Evolutionary conservation across 64 coral and sea anemone species (phyloP), one percentile per base, ranked within the genome.

Genomic region (Porites lutea): DNA sequence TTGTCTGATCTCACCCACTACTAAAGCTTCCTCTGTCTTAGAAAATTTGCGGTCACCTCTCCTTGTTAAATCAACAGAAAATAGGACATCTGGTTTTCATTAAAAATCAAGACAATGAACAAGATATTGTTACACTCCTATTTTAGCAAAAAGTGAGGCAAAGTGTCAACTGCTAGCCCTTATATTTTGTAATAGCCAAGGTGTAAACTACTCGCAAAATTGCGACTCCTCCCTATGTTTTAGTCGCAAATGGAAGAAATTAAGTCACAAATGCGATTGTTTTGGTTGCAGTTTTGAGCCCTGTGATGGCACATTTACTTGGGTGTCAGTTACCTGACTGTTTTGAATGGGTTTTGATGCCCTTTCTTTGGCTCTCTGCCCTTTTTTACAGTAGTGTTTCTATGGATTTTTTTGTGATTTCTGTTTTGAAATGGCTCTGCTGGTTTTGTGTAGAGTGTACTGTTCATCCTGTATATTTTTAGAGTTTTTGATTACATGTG

Each of bases 11-110:
- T 73, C 71, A 73, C 71, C 44, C 3, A 43, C 71, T 3, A 73
- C 71, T 6, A 93, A 63, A 3, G 83, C 72, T 93, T 93, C 74
- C 18, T 82, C 18, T 22, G 82, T 93, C 58, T 81, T 12, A 0
- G 78, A 81, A 4, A 13, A 81, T 13, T 61, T 14, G 5, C 20
- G 15, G 19, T 59, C 22, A 53, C 75, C 83, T 79, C 71, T 37
- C 57, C 77, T 16, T 13, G 71, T 86, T 43, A 92, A 19, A 54
- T 15, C 89, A 23, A 79, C 23, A 48, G 71, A 4, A 79, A 83
- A 84, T 12, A 67, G 79, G 20, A 69, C 73, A 8, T 72, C 79
- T 16, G 82, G 47, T 37, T 37, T 37, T 37, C 27, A 37, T 37
- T 37, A 37, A 37, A 37, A 37, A 37, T 37, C 27, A 37, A 37